phyloP scores from a whole-genome alignment of 1,140 invertebrate genomes.

The Drosophila pseudoobscura region DNA sequence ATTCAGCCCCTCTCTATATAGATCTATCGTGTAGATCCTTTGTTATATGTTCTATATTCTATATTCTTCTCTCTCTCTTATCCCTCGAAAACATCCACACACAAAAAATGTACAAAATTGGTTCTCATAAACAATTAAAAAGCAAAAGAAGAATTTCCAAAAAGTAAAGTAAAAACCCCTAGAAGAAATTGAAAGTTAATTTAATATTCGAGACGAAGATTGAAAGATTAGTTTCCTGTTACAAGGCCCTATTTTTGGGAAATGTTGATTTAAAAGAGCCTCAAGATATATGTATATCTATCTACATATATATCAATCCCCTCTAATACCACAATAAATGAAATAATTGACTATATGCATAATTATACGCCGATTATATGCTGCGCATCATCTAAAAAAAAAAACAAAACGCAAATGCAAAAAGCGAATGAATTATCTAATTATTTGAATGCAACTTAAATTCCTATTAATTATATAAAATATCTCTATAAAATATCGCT shows the following conservation, averaged over 20 bases:
- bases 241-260: slow-evolving; percentile 48
- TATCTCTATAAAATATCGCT: slow-evolving; percentile 77
- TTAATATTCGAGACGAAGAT: slow-evolving; percentile 43
- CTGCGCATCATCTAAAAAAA: slow-evolving; percentile 57
- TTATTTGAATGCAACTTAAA: slow-evolving; percentile 81
- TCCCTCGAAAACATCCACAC: slow-evolving; percentile 13
- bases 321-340: slow-evolving; percentile 63
- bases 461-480: slow-evolving; percentile 82
- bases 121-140: slow-evolving; percentile 73
- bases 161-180: slow-evolving; percentile 46
- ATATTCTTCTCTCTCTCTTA: slow-evolving; percentile 24
- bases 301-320: slow-evolving; percentile 47
- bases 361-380: slow-evolving; percentile 59
- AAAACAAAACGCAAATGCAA: slow-evolving; percentile 25
- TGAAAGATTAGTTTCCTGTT: slow-evolving; percentile 36
- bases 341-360: slow-evolving; percentile 71
- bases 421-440: slow-evolving; percentile 50
- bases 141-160: slow-evolving; percentile 26
- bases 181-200: slow-evolving; percentile 52
- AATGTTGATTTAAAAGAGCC: slow-evolving; percentile 56
- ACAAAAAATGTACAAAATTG: slow-evolving; percentile 76
- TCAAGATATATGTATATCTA: slow-evolving; percentile 24
- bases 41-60: slow-evolving; percentile 58
- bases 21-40: slow-evolving; percentile 63
- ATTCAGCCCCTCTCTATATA: slow-evolving; percentile 50